Evolutionary conservation across 2,113 vertebrate genomes (phyloP).

Genomic region (Carettochelys insculpta): DNA sequence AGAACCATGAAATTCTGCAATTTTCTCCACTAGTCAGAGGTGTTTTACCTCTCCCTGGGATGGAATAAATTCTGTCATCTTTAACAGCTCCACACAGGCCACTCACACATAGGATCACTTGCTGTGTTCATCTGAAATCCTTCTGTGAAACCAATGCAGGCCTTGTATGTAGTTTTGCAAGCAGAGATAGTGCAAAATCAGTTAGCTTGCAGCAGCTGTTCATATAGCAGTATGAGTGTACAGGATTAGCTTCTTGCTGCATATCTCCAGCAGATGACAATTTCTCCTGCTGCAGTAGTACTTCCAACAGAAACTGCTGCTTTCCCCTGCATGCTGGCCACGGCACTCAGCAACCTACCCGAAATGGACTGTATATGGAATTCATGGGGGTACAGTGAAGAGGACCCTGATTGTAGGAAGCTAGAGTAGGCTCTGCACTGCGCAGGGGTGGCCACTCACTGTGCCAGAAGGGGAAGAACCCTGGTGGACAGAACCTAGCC

Average conservation of each 20-base stretch:
- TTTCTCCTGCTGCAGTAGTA: neutral
- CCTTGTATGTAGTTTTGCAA: neutral
- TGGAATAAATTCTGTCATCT: neutral
- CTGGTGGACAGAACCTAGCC: no score
- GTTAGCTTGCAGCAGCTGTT: neutral
- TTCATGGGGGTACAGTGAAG: neutral
- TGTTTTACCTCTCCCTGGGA: neutral
- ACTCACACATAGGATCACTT: neutral
- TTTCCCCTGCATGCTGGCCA: neutral
- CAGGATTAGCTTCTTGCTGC: neutral
- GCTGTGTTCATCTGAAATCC: no score
- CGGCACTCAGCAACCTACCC: neutral
- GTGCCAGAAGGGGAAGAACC: no score
- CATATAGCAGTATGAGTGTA: neutral
- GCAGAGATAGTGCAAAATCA: neutral
- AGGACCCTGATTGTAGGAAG: neutral
- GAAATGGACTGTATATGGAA: neutral
- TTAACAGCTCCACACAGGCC: neutral
- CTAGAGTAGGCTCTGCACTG: neutral
- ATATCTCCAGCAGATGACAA: neutral
- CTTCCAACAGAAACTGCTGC: neutral
- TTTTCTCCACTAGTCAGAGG: neutral
- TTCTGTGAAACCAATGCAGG: neutral
- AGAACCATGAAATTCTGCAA: neutral
- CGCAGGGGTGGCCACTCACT: no score